These are phyloP conservation scores for Tenodera sinensis DNA, from an alignment of 2,888 invertebrate genomes.

Conservation along the genomic window DNA sequence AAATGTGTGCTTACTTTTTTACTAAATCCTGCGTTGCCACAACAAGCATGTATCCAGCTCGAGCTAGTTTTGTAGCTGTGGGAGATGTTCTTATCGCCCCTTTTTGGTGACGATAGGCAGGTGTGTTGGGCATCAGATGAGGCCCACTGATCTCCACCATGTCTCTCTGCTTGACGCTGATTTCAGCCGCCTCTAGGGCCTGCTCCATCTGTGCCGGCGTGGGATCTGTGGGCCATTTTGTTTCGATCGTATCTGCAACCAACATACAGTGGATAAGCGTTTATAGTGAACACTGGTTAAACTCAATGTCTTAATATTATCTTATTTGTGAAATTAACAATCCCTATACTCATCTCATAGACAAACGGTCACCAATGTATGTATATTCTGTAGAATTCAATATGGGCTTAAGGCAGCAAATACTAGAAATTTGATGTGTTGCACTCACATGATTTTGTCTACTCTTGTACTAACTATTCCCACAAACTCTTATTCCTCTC, in stretches of 20 bases:
- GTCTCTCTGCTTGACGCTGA: slow-evolving; percentile 54
- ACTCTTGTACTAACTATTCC: too few relatives aligned
- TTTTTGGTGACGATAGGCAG: slow-evolving; percentile 55
- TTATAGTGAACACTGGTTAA: too few relatives aligned
- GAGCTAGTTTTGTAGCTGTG: slow-evolving; percentile 59
- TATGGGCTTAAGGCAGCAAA: too few relatives aligned
- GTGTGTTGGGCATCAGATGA: slow-evolving; percentile 30
- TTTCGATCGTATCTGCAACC: background rate
- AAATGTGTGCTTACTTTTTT: slow-evolving; percentile 48
- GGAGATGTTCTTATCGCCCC: slow-evolving; percentile 61
- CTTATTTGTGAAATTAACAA: too few relatives aligned
- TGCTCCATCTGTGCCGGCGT: slow-evolving; percentile 46
- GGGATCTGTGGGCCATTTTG: slow-evolving; percentile 22
- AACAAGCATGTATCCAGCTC: slow-evolving; percentile 64
- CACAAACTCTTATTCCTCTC: too few relatives aligned
- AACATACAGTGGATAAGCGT: background rate
- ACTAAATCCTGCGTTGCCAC: slow-evolving; percentile 62
- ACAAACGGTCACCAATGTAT: too few relatives aligned
- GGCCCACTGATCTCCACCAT: slow-evolving; percentile 49
- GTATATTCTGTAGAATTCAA: too few relatives aligned
- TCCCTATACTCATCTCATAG: too few relatives aligned
- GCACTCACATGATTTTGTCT: too few relatives aligned
- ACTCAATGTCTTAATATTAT: too few relatives aligned
- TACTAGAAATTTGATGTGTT: too few relatives aligned
- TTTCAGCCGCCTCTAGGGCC: slow-evolving; percentile 55